A percentile compares a stretch with the other conserved stretches of the same genome.
Conservation (phyloP, 1,140 invertebrate genomes). For the Monochamus saltuarius region DNA sequence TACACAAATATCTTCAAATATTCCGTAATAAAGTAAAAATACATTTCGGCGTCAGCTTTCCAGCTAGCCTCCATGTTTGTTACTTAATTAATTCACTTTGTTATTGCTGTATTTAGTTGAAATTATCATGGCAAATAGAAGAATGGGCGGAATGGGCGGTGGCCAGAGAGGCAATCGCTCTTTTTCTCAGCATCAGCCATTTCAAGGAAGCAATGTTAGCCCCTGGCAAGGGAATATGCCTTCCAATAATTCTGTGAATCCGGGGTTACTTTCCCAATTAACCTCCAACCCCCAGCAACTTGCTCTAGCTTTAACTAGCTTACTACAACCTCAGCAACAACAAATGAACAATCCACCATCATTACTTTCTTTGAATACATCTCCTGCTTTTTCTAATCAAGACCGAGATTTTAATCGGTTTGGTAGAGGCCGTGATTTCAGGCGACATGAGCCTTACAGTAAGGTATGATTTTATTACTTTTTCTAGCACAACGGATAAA, state of each 20-base stretch:
- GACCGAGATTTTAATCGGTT: constrained; percentile 46
- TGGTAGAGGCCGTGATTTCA: constrained; percentile 48
- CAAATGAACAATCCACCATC: constrained; percentile 48
- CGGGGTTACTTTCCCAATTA: constrained; percentile 42
- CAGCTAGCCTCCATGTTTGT: constrained; percentile 10
- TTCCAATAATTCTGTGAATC: constrained; percentile 39
- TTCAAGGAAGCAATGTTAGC: constrained; percentile 45
- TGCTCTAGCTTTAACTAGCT: constrained; percentile 49
- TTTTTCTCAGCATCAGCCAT: constrained; percentile 43
- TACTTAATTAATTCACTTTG: constrained; percentile 9
- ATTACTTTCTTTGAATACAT: constrained; percentile 50
- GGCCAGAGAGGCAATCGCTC: constrained; percentile 40
- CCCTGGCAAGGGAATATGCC: constrained; percentile 47
- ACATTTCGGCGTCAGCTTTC: constrained; percentile 19
- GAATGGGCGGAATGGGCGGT: constrained; percentile 41
- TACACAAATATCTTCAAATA: no score
- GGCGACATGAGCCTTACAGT: constrained; percentile 49
- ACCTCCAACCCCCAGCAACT: constrained; percentile 47
- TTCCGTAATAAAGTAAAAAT: background rate
- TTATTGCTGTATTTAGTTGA: constrained; percentile 41
- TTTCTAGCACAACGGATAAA: constrained; percentile 18
- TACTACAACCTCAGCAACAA: constrained; percentile 48
- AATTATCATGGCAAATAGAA: constrained; percentile 48
- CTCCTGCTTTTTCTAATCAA: constrained; percentile 45
- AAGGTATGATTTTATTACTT: constrained; percentile 45